Percentiles rank a stretch among this genome's conserved stretches.
Conservation (phyloP, 2,888 invertebrate genomes). For the Encarsia formosa region DNA sequence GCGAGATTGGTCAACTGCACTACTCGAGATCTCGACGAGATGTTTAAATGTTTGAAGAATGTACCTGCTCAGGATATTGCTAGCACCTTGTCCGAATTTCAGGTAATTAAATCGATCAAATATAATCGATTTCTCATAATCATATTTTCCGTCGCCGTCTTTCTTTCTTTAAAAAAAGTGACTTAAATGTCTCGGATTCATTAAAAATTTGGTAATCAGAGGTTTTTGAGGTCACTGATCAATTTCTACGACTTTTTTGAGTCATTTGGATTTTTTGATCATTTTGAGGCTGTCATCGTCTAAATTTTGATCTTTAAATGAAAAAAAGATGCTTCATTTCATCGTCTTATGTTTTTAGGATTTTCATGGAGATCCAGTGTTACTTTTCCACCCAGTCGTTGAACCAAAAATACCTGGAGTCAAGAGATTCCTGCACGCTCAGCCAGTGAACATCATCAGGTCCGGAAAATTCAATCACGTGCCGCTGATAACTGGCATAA, state of each 20-base stretch:
- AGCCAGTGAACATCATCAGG: conserved; percentile 58
- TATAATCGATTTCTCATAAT: background rate
- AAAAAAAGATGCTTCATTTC: too few relatives aligned
- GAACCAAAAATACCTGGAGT: conserved; percentile 62
- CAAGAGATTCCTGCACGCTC: conserved; percentile 60
- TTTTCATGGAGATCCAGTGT: conserved; percentile 55
- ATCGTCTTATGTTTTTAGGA: too few relatives aligned
- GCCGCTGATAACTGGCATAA: conserved; percentile 60
- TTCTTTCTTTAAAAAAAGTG: too few relatives aligned
- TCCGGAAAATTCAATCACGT: conserved; percentile 59
- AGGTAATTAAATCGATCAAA: background rate
- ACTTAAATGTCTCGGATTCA: too few relatives aligned
- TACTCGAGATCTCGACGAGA: conserved; percentile 52
- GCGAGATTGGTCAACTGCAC: conserved; percentile 61
- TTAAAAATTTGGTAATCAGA: too few relatives aligned
- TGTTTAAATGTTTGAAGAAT: conserved; percentile 57
- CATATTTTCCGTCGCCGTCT: too few relatives aligned
- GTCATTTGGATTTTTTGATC: too few relatives aligned
- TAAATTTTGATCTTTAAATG: too few relatives aligned
- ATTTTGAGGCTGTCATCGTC: too few relatives aligned
- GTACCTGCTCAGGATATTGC: conserved; percentile 28
- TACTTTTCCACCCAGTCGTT: conserved; percentile 60
- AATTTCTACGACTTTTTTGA: too few relatives aligned
- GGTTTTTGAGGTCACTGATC: too few relatives aligned
- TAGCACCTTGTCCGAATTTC: background rate